phyloP scores from a whole-genome alignment of 1,140 invertebrate species.

The Alviniconcha marisindica region DNA sequence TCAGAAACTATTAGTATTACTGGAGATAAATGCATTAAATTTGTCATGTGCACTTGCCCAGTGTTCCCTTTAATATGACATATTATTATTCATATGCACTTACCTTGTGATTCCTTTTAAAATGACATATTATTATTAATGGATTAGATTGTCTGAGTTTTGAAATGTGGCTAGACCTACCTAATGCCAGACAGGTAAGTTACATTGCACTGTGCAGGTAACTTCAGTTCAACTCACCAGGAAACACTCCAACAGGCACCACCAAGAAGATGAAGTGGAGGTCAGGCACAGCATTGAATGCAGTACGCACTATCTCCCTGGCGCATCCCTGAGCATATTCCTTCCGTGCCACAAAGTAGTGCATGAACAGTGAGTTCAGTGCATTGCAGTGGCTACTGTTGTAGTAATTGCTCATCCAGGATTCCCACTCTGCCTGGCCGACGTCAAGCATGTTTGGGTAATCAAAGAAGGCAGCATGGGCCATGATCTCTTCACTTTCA shows the following conservation, averaged over 20 bases:
- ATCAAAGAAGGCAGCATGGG: slow-evolving; percentile 75
- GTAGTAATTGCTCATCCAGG: slow-evolving; percentile 67
- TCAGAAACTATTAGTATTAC: too few relatives aligned
- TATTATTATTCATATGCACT: too few relatives aligned
- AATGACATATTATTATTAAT: neutral
- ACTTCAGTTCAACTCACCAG: slow-evolving; percentile 60
- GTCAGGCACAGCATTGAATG: slow-evolving; percentile 75
- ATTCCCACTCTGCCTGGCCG: slow-evolving; percentile 70
- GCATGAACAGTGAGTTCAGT: slow-evolving; percentile 74
- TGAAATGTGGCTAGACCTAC: neutral
- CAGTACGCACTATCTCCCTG: slow-evolving; percentile 73
- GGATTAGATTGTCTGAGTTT: too few relatives aligned
- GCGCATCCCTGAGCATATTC: slow-evolving; percentile 75
- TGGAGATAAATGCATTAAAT: too few relatives aligned
- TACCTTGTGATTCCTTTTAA: neutral
- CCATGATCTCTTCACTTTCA: slow-evolving; percentile 73
- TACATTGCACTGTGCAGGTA: neutral
- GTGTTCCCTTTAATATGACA: too few relatives aligned
- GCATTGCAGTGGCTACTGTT: slow-evolving; percentile 55
- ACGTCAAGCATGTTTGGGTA: slow-evolving; percentile 72
- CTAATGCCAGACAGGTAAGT: neutral
- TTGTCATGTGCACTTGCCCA: too few relatives aligned
- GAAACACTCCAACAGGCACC: slow-evolving; percentile 68
- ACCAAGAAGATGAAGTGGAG: slow-evolving; percentile 73
- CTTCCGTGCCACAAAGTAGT: slow-evolving; percentile 74